A percentile compares a stretch with the other conserved stretches of the same genome.
Conservation (phyloP, 2,797 vertebrate genomes). For the Oreonectes daqikongensis region DNA sequence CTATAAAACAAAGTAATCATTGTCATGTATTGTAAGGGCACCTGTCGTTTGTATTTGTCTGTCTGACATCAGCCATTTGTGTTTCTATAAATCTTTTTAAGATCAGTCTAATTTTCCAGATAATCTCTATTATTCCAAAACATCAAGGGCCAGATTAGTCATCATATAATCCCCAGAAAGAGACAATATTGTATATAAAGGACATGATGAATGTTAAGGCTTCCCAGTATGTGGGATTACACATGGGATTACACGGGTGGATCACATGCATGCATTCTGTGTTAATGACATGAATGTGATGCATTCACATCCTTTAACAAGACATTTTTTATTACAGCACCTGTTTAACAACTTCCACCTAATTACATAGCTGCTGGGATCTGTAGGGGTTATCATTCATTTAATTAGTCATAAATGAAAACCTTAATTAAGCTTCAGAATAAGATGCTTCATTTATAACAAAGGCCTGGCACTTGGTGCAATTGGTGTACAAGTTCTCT, state of each 20-base stretch:
- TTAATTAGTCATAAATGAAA: conserved; percentile 57
- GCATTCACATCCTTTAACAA: conserved; percentile 33
- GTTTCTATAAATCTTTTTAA: background rate
- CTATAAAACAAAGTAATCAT: too few species aligned
- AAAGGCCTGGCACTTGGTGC: conserved; percentile 26
- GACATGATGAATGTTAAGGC: background rate
- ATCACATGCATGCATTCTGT: conserved; percentile 8
- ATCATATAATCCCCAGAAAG: background rate
- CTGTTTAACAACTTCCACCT: conserved; percentile 51
- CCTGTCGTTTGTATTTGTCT: background rate
- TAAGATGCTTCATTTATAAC: conserved; percentile 45
- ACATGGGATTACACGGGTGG: background rate
- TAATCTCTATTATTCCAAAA: background rate
- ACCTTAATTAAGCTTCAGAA: conserved; percentile 51
- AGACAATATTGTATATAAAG: background rate
- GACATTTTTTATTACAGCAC: conserved; percentile 45
- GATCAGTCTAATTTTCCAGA: too few species aligned
- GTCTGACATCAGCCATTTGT: background rate
- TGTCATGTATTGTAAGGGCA: too few species aligned
- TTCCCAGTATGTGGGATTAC: background rate
- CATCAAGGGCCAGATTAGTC: background rate
- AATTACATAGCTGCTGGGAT: conserved; percentile 54
- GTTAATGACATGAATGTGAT: conserved; percentile 14
- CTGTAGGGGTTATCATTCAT: conserved; percentile 54
- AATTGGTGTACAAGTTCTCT: conserved; percentile 14